Evolutionary conservation across 2,888 invertebrate species (phyloP).

Genomic region (Euzophera pinguis): DNA sequence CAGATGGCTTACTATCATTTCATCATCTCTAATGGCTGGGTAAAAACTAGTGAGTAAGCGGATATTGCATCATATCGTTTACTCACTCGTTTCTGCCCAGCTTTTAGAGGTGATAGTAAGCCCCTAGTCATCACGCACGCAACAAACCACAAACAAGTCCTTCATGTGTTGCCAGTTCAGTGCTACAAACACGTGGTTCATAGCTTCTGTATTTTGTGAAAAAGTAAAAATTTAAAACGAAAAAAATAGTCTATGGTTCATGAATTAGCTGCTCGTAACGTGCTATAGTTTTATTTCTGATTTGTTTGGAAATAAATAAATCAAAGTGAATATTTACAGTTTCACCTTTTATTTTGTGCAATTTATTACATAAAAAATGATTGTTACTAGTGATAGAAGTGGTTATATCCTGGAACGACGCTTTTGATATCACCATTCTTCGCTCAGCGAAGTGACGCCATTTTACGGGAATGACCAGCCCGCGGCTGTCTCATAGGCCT

Average conservation of each 20-base stretch:
- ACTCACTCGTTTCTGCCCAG: too few species aligned
- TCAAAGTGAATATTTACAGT: slow-evolving; percentile 44
- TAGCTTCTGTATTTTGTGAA: slow-evolving; percentile 24
- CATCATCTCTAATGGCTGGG: too few species aligned
- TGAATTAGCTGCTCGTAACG: slow-evolving; percentile 75
- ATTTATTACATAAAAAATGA: slow-evolving; percentile 52
- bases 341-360: slow-evolving; percentile 41
- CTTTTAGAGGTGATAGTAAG: too few species aligned
- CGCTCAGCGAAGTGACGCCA: slow-evolving; percentile 78
- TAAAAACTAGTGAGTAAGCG: too few species aligned
- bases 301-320: slow-evolving; percentile 77
- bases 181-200: slow-evolving; percentile 30
- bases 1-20: too few species aligned
- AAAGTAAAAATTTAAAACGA: slow-evolving; percentile 46
- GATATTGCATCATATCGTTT: too few species aligned
- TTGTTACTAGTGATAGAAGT: slow-evolving; percentile 47
- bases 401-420: slow-evolving; percentile 48
- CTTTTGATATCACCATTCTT: slow-evolving; percentile 72
- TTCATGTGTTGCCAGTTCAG: too few species aligned
- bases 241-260: slow-evolving; percentile 58
- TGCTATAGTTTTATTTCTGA: slow-evolving; percentile 59
- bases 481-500: slow-evolving; percentile 75
- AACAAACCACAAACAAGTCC: too few species aligned
- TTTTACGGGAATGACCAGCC: slow-evolving; percentile 81
- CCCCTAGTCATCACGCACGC: too few species aligned